phyloP scores from a whole-genome alignment of 2,888 invertebrate species.

The Lasioglossum malachurum region DNA sequence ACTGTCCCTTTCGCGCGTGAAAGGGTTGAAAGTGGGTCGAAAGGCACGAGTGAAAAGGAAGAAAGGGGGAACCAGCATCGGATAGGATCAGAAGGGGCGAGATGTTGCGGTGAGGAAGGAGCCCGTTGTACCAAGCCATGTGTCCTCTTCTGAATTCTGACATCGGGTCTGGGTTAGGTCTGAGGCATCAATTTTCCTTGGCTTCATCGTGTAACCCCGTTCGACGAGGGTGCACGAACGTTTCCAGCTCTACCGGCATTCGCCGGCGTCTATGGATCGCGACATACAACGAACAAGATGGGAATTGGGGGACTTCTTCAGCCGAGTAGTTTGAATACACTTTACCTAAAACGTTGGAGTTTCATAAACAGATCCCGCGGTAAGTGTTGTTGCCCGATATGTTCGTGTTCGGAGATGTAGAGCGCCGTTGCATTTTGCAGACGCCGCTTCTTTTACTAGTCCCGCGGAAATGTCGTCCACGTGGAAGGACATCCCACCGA shows the following conservation, averaged over 20 bases:
- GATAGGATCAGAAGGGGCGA: slow-evolving; percentile 31
- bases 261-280: slow-evolving; percentile 63
- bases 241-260: slow-evolving; percentile 68
- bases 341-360: slow-evolving; percentile 68
- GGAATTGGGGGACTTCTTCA: slow-evolving; percentile 67
- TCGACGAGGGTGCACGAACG: slow-evolving; percentile 64
- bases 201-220: slow-evolving; percentile 63
- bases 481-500: neutral
- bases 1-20: neutral
- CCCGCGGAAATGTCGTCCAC: slow-evolving; percentile 5
- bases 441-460: slow-evolving; percentile 25
- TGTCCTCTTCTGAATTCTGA: slow-evolving; percentile 52
- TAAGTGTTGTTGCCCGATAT: slow-evolving; percentile 58
- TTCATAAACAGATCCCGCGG: slow-evolving; percentile 59
- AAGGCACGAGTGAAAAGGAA: slow-evolving; percentile 25
- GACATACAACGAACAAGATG: slow-evolving; percentile 65
- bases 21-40: slow-evolving; percentile 27
- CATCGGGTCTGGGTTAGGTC: slow-evolving; percentile 55
- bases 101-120: slow-evolving; percentile 38
- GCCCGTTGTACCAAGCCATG: slow-evolving; percentile 36
- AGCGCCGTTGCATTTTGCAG: slow-evolving; percentile 53
- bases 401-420: slow-evolving; percentile 28
- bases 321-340: slow-evolving; percentile 69
- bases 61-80: neutral
- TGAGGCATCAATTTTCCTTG: slow-evolving; percentile 70